These are phyloP conservation scores for Molanna angustata DNA, from an alignment of 2,888 invertebrate species.

Conservation along the genomic window DNA sequence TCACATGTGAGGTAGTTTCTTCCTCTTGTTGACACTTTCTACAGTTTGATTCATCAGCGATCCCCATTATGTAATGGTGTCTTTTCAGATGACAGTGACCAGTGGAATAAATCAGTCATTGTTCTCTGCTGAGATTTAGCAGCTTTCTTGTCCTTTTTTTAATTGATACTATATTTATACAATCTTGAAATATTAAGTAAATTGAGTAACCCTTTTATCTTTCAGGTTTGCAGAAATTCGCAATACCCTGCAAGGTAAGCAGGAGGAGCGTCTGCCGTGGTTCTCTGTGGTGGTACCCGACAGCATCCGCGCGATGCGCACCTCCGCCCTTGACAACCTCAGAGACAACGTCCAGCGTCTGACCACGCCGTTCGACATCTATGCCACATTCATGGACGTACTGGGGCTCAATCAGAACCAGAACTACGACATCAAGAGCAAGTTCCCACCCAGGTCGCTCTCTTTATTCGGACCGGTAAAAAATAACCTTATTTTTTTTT, in stretches of 20 bases:
- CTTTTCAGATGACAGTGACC: neutral
- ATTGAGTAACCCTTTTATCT: conserved; percentile 6
- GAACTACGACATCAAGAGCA: conserved; percentile 46
- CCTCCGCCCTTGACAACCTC: conserved; percentile 55
- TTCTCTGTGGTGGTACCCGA: conserved; percentile 77
- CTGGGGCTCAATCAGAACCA: conserved; percentile 51
- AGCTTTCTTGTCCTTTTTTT: too few relatives aligned
- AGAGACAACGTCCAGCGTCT: conserved; percentile 65
- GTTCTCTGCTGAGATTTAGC: too few relatives aligned
- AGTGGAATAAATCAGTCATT: neutral
- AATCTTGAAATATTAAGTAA: neutral
- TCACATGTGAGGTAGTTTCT: too few relatives aligned
- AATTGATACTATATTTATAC: neutral
- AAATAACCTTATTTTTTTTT: neutral
- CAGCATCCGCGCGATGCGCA: conserved; percentile 61
- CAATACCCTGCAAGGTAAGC: conserved; percentile 84
- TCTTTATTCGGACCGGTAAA: conserved; percentile 61
- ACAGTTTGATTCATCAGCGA: too few relatives aligned
- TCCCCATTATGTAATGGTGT: too few relatives aligned
- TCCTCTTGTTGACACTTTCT: too few relatives aligned
- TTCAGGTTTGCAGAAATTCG: conserved; percentile 76
- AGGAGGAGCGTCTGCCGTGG: conserved; percentile 88
- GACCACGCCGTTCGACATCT: conserved; percentile 86
- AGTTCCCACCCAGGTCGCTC: conserved; percentile 56
- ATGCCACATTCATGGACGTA: conserved; percentile 73